A percentile compares a stretch with the other conserved stretches of the same genome.
These are phyloP conservation scores for Callorhinus ursinus DNA, from an alignment of 2,113 vertebrate species.

Conservation along the genomic window DNA sequence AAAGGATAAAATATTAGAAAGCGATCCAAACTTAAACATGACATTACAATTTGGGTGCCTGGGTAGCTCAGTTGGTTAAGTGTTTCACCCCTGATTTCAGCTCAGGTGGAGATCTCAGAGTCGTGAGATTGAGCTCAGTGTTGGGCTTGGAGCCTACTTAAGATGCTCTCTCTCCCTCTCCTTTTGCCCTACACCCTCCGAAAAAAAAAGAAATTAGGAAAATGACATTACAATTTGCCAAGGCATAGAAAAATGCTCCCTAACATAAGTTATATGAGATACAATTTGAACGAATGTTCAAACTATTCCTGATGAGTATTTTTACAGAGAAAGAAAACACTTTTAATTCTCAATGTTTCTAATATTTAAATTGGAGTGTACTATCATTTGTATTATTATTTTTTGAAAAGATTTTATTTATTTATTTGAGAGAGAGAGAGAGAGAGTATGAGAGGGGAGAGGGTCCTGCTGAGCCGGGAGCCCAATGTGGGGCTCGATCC, in stretches of 20 bases:
- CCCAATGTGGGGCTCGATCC: no score
- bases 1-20: neutral
- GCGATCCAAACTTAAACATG: neutral
- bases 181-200: fast-evolving
- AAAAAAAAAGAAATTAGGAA: neutral
- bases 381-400: neutral
- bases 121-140: neutral
- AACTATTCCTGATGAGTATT: neutral
- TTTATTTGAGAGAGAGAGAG: no score
- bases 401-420: neutral
- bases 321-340: neutral
- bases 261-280: neutral
- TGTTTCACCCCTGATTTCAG: fast-evolving
- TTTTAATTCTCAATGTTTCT: neutral
- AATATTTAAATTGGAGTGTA: neutral
- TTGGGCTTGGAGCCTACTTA: neutral
- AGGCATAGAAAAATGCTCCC: neutral
- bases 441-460: no score
- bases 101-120: neutral
- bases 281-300: neutral
- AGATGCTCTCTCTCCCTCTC: neutral
- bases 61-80: neutral
- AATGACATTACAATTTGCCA: neutral
- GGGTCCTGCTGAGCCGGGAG: no score
- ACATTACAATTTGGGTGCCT: neutral